Base-by-base conservation (phyloP, 2,113 vertebrate genomes). In the Nannospalax galili region DNA sequence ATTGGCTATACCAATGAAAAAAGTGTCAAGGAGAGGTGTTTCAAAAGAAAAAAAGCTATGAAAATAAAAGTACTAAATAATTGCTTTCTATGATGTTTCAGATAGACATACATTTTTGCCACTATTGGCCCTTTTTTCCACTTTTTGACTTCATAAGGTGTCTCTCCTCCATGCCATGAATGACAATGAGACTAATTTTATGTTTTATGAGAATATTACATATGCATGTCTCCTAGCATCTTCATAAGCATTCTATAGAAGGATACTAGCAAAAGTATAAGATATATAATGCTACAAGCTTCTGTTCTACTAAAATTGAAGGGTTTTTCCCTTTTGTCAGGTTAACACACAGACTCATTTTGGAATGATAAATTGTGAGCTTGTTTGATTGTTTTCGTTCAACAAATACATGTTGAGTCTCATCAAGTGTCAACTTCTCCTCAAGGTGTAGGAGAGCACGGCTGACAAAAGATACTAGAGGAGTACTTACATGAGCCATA, bases 1-100 rank as follows among this genome's bases (percentile, higher is more conserved):
- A 98, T 95, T 94, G 88, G 94, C 88, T 84, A 90, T 95, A 94
- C 93, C 87, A 97, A 98, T 91, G 89, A 96, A 92, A 96, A 96
- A 97, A 64, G 52, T 96, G 92, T 95, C 87, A 96, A 95, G 89
- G 48, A 96, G 96, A 94, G 30, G 5, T 0, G 60, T 96, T 95
- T 96, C 30, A 24, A 96, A 80, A 88, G 92, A 24, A 60, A 96
- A 97, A 95, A 77, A 62, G 40, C 85, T 87, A 62, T 93, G 45
- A 96, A 98, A 98, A 96, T 52, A 7, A 96, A 96, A 86, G 84
- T 86, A 22, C 64, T 81, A 64, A 92, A 19, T 90, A 97, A 97
- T 1, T 94, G 72, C 35, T 74, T 81, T 32, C 67, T 93, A 37
- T 7, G 70, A 72, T 60, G 35, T 95, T 97, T 97, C 88, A n/a